Conservation (phyloP, 1,140 invertebrate species). For the Solen grandis region DNA sequence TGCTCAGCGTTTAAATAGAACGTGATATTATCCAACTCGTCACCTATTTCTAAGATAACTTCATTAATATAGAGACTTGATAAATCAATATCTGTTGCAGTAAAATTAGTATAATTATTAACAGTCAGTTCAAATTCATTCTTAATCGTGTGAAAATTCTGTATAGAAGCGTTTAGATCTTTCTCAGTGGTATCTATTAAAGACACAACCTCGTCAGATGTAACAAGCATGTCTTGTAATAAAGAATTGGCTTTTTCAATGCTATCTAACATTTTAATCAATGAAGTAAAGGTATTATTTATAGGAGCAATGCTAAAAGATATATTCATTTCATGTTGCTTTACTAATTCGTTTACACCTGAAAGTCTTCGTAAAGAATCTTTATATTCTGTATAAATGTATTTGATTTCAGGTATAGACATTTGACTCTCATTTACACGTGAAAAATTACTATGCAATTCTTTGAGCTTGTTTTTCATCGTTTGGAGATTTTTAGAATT, state of each 20-base stretch:
- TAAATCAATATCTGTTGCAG: slow-evolving; percentile 45
- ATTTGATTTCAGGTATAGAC: slow-evolving; percentile 14
- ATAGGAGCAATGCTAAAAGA: too few relatives aligned
- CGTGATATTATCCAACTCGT: slow-evolving; percentile 9
- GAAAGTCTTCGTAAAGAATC: too few relatives aligned
- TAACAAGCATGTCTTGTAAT: too few relatives aligned
- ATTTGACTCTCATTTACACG: slow-evolving; percentile 1
- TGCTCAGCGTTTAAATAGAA: not conserved
- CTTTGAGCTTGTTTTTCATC: not conserved
- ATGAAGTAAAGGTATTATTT: too few relatives aligned
- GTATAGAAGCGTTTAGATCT: not conserved
- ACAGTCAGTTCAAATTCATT: slow-evolving; percentile 27
- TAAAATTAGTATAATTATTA: slow-evolving; percentile 48
- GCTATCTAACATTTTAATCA: too few relatives aligned
- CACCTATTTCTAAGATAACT: not conserved
- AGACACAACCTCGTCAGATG: too few relatives aligned
- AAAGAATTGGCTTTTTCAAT: too few relatives aligned
- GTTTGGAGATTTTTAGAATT: not conserved
- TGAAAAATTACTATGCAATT: not conserved
- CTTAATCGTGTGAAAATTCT: not conserved
- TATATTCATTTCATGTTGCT: too few relatives aligned
- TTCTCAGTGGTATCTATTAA: not conserved
- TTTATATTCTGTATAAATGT: slow-evolving; percentile 7
- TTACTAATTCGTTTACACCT: too few relatives aligned
- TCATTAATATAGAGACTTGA: slow-evolving; percentile 29